Evolutionary conservation across 2,113 vertebrate genomes (phyloP), one percentile per base, ranked within the genome.

Genomic region (Sprattus sprattus): DNA sequence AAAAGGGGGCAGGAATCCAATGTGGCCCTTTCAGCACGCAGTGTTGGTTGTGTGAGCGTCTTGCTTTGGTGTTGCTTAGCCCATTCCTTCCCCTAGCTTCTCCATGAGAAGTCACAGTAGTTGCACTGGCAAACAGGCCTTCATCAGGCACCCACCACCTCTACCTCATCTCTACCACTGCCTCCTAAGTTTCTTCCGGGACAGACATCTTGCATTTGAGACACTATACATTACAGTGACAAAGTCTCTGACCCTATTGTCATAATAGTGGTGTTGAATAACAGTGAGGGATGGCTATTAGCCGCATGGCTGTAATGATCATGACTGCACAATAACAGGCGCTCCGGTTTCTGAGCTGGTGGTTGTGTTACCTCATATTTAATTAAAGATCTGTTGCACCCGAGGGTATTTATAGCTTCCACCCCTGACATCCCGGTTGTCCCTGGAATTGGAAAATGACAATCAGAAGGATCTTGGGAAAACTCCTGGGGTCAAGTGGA

Each of bases 1-100:
- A 87, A 89, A 85, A 1, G 89, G 90, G 91, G 91, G 90, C 89
- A 88, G 93, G 91, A 93, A 90, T 90, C 90, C 89, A 54, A 86
- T 89, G 86, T 88, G 86, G 91, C 88, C 91, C 92, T 86, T 88
- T 87, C 86, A 83, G 87, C 88, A 83, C 82, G 85, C 82, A 75
- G 52, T 7, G 28, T 80, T 47, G 67, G 46, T 32, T 32, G 49
- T 75, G 90, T 91, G 83, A 86, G 67, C n/a, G 39, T 84, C 85
- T 78, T 32, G 71, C 39, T 78, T 39, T 39, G 32, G 11, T 78
- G 71, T 78, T 78, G 71, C 71, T 78, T 13, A 5, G 25, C 32
- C 71, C 71, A 15, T 39, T 39, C 13, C 28, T 8, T 3, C 25
- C 11, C 25, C 20, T 10, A 22, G 45, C 46, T 84, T 82, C 86